Base-by-base conservation (phyloP, 2,113 vertebrate genomes). In the Cinclus mexicanus region DNA sequence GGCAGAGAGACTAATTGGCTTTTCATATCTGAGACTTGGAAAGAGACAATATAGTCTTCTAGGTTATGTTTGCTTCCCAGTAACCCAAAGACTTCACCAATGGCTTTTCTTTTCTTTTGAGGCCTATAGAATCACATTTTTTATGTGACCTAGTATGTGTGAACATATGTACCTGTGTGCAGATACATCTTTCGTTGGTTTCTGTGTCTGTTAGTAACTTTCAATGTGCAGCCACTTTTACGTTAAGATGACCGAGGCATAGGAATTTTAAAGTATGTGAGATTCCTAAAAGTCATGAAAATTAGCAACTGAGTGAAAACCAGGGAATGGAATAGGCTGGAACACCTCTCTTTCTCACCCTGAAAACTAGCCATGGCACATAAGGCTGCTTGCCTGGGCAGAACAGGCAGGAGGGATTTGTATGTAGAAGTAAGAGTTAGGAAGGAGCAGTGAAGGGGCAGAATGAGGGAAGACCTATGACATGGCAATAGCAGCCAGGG, bases 371-470 rank as follows among this genome's bases (percentile, higher is more conserved):
- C 56, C 9, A 17, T 17, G n/a, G 61, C 21, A 42, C 25, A 25
- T 6, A 22, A 42, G 44, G 44, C 31, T 37, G 21, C 37, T 59
- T 68, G 53, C 47, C 28, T 26, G 5, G 5, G 12, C 56, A 70
- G 75, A 59, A 85, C 39, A 71, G 28, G 31, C 26, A 61, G n/a
- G 24, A 89, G 26, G 37, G 24, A 35, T 57, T 49, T 42, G 26
- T 1, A 1, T 2, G 2, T 10, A 33, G 26, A 21, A 0, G 0
- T 47, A 18, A 49, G 39, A 42, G 22, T 11, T 33, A 47, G 8
- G 41, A 47, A 74, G 55, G 19, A 64, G 35, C 25, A 68, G 17
- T 25, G 35, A 65, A 55, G 18, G 76, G 23, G 10, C 5, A 64
- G 29, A 91, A n/a, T 20, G 14, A 59, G 39, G 9, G 17, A 19